phyloP scores from a whole-genome alignment of 1,140 invertebrate species.

The Plodia interpunctella region DNA sequence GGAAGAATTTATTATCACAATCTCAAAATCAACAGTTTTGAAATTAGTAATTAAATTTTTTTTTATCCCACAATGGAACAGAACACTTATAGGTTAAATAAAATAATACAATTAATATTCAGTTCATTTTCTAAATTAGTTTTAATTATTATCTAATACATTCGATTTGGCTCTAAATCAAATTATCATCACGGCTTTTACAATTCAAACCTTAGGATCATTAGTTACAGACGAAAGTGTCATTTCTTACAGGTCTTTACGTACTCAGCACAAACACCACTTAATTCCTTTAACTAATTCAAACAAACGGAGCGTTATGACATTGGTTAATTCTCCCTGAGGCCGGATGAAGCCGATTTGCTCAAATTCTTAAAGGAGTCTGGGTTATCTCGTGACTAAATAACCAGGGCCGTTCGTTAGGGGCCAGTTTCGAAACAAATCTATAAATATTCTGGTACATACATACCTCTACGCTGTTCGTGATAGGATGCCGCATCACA shows the following conservation, averaged over 20 bases:
- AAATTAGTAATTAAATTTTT: too few species aligned
- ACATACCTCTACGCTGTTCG: slow-evolving; percentile 81
- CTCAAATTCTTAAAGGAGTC: slow-evolving; percentile 73
- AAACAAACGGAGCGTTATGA: slow-evolving; percentile 63
- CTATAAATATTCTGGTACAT: slow-evolving; percentile 31
- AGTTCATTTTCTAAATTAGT: too few species aligned
- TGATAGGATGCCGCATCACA: slow-evolving; percentile 83
- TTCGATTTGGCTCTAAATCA: too few species aligned
- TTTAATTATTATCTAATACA: too few species aligned
- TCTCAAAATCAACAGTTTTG: too few species aligned
- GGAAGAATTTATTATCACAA: too few species aligned
- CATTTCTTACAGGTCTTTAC: slow-evolving; percentile 16
- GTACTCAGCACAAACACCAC: slow-evolving; percentile 49
- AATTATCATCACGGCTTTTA: too few species aligned
- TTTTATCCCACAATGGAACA: too few species aligned
- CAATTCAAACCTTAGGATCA: too few species aligned
- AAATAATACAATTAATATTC: too few species aligned
- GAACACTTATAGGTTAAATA: too few species aligned
- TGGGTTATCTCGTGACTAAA: slow-evolving; percentile 50
- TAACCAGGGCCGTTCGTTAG: slow-evolving; percentile 41
- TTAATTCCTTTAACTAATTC: slow-evolving; percentile 61
- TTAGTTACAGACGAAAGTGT: too few species aligned
- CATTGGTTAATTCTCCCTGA: slow-evolving; percentile 68
- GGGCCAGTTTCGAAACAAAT: slow-evolving; percentile 38
- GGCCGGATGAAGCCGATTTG: slow-evolving; percentile 75